phyloP scores from a whole-genome alignment of 2,888 invertebrate genomes.

The Miltochrista miniata region DNA sequence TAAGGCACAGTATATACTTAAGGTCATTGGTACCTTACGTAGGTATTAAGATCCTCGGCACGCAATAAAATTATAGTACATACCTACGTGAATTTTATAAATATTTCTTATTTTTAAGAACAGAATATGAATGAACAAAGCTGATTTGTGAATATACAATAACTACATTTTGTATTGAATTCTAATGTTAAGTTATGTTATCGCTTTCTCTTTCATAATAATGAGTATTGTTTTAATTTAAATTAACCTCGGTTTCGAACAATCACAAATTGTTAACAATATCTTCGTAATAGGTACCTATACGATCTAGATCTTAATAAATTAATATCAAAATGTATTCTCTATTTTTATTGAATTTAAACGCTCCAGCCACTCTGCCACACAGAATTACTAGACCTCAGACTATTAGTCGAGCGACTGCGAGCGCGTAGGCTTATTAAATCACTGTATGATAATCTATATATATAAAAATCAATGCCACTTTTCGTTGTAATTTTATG shows the following conservation, averaged over 20 bases:
- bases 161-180: constrained; percentile 15
- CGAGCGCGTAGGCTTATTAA: too few relatives aligned
- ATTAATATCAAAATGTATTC: constrained; percentile 44
- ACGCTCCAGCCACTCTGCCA: not conserved
- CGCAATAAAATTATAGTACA: constrained; percentile 1
- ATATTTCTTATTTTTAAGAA: not conserved
- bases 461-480: too few relatives aligned
- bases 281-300: constrained; percentile 17
- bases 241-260: constrained; percentile 21
- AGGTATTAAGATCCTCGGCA: too few relatives aligned
- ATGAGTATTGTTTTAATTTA: constrained; percentile 13
- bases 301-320: constrained; percentile 38
- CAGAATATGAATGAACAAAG: constrained; percentile 3
- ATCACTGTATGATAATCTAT: too few relatives aligned
- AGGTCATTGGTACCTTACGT: not conserved
- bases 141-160: not conserved
- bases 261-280: constrained; percentile 27
- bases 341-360: constrained; percentile 16
- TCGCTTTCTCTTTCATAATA: constrained; percentile 21
- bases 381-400: too few relatives aligned
- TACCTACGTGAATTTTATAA: constrained; percentile 2
- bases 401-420: too few relatives aligned
- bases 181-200: constrained; percentile 19
- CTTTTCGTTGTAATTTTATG: too few relatives aligned
- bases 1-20: not conserved